Percentiles rank a stretch among this genome's conserved stretches.
Evolutionary conservation across 2,113 vertebrate species (phyloP).

Genomic region (Leucopternis melanops): DNA sequence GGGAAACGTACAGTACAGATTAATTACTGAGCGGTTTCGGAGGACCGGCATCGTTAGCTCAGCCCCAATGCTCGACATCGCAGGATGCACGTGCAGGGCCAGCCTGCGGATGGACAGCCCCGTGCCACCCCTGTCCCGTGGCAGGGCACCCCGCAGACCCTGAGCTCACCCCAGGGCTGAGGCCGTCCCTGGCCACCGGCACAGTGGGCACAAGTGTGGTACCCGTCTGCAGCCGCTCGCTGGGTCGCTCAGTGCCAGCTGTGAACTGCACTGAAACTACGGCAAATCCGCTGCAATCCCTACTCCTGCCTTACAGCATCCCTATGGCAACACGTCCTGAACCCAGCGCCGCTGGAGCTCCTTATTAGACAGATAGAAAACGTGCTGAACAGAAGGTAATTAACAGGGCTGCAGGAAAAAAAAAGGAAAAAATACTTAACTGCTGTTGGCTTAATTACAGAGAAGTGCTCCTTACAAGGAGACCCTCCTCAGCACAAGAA

Average conservation of each 20-base stretch:
- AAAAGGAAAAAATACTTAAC: neutral
- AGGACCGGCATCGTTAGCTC: neutral
- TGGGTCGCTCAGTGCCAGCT: rapidly evolving
- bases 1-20: conserved; percentile 26
- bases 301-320: conserved; percentile 19
- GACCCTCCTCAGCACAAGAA: neutral
- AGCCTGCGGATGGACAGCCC: too few species aligned
- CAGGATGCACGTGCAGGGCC: rapidly evolving
- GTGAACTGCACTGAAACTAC: neutral
- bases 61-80: neutral
- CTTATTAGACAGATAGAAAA: neutral
- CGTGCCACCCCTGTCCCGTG: rapidly evolving
- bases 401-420: neutral
- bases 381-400: neutral
- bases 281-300: neutral
- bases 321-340: conserved; percentile 53
- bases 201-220: neutral
- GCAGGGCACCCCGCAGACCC: rapidly evolving
- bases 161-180: neutral
- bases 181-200: rapidly evolving
- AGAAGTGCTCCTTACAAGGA: neutral
- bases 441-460: conserved; percentile 10
- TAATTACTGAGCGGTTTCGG: neutral
- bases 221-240: rapidly evolving
- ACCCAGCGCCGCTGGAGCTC: neutral